Conservation (phyloP, 2,797 vertebrate genomes). For the Falco concolor region DNA sequence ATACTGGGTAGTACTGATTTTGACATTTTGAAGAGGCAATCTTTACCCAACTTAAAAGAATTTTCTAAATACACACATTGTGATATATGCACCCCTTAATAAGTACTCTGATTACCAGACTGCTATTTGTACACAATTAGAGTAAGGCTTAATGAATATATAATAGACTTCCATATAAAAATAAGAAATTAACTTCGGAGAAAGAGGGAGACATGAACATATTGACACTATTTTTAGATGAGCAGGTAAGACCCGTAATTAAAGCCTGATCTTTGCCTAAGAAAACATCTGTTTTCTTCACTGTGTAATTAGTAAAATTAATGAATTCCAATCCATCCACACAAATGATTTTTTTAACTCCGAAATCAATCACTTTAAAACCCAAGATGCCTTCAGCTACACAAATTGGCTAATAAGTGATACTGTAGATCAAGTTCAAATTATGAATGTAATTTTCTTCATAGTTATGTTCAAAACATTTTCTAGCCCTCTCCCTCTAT, state of each 20-base stretch:
- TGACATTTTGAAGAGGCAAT: background rate
- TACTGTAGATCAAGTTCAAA: conserved; percentile 77
- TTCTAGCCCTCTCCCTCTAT: background rate
- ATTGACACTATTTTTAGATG: conserved; percentile 78
- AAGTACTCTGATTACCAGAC: background rate
- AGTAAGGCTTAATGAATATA: background rate
- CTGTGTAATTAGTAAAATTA: conserved; percentile 85
- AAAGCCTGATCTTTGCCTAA: conserved; percentile 75
- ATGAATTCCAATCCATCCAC: conserved; percentile 84
- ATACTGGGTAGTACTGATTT: background rate
- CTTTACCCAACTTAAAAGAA: background rate
- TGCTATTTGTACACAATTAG: background rate
- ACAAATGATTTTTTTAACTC: conserved; percentile 82
- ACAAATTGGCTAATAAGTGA: conserved; percentile 69
- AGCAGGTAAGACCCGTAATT: conserved; percentile 79
- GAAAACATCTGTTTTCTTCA: conserved; percentile 85
- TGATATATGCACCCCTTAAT: background rate
- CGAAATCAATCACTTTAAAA: conserved; percentile 82
- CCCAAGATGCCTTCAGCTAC: conserved; percentile 68
- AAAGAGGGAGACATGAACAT: background rate
- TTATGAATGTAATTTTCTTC: conserved; percentile 44
- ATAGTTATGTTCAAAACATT: background rate
- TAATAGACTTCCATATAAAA: background rate
- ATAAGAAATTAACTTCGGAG: conserved; percentile 31
- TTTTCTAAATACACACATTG: background rate